Base-by-base conservation (phyloP, 2,113 vertebrate genomes). In the Isichthys henryi region DNA sequence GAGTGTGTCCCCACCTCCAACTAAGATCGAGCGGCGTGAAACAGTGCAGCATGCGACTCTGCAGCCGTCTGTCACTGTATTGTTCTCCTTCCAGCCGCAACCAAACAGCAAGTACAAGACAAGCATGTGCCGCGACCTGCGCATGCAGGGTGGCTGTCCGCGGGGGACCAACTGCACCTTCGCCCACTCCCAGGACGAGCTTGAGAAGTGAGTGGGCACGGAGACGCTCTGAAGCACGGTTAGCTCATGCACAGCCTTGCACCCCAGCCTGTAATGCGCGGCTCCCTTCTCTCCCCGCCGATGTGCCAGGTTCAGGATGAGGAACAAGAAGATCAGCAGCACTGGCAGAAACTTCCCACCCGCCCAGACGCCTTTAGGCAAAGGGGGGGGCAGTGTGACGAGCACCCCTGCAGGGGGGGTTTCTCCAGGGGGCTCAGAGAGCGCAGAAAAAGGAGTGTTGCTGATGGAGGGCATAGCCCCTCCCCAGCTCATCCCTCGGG, bases 41-140 rank as follows among this genome's bases (percentile, higher is more conserved):
- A 19, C 15, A 15, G 43, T 80, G 74, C 31, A 80, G 74, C 31
- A 43, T 80, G 74, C 3, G 45, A n/a, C 82, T 3, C 13, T 43
- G 39, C 21, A 48, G 19, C 43, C 3, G 1, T 45, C 45, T 48
- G 5, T 84, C 43, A 8, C 45, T n/a, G 8, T 45, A 5, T 84
- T 3, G 5, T 83, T 19, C 23, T 8, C 87, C 90, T 77, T 74
- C 15, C 94, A 99, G 98, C 97, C 97, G 70, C 98, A 99, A 92
- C 96, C 97, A 89, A 99, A 99, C 93, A 99, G 97, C 95, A 99
- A 99, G 93, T 99, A 99, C 58, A 99, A 99, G 95, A 99, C 98
- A 90, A 99, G 98, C 91, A 98, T 99, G 98, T 99, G 98, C 93
- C 95, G 98, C 93, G 98, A 99, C 94, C 96, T 99, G 86, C 96